Percentiles rank a stretch among this genome's conserved stretches.
Evolutionary conservation across 30 jellyfish, hydroid and myxozoan species (phyloP).

Genomic region (Pseudorhiza aurosa): DNA sequence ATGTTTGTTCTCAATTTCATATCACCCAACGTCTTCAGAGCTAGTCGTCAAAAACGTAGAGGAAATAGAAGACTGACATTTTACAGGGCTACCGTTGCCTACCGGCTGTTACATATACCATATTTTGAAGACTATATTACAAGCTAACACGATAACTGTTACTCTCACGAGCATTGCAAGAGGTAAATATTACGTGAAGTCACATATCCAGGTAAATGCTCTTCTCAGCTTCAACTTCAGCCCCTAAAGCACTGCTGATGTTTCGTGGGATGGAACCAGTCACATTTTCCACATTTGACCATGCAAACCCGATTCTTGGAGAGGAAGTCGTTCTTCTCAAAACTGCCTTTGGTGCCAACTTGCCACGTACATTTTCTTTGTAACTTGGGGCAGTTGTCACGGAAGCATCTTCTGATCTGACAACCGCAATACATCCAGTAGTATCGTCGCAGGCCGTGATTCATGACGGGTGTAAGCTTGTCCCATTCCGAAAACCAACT

Average conservation of each 20-base stretch:
- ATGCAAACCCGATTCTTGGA: slow-evolving; percentile 59
- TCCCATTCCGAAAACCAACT: slow-evolving; percentile 56
- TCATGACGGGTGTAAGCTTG: slow-evolving; percentile 17
- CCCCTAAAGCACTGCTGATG: slow-evolving; percentile 15
- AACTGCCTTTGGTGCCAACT: slow-evolving; percentile 2
- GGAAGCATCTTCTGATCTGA: slow-evolving; percentile 29
- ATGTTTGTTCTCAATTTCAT: no score
- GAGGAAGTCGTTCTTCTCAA: slow-evolving; percentile 31
- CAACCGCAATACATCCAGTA: slow-evolving; percentile 73
- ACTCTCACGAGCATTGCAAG: no score
- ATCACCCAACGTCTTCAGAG: no score
- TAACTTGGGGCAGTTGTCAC: slow-evolving; percentile 5
- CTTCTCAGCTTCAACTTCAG: neutral
- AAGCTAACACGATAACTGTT: no score
- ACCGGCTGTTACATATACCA: no score
- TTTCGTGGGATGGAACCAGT: slow-evolving; percentile 42
- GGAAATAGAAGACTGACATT: no score
- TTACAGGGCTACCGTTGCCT: no score
- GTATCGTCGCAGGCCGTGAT: slow-evolving; percentile 47
- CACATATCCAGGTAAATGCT: no score
- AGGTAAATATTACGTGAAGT: no score
- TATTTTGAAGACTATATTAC: no score
- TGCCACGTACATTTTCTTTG: slow-evolving; percentile 45
- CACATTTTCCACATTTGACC: slow-evolving; percentile 48
- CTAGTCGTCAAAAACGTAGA: no score